Evolutionary conservation across 2,113 vertebrate species (phyloP).

Genomic region (Callaeas wilsoni): DNA sequence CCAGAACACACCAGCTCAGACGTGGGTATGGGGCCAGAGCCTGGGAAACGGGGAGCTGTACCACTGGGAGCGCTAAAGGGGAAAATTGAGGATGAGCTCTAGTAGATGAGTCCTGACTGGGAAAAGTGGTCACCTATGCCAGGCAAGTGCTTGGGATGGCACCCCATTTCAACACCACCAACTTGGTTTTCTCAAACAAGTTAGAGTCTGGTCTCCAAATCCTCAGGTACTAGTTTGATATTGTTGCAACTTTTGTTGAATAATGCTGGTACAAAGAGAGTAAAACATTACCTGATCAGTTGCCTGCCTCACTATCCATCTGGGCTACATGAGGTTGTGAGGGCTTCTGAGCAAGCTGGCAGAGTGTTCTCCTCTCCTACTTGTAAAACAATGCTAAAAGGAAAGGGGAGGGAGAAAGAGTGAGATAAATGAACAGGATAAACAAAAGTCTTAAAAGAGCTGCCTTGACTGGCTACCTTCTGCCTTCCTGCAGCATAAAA

Average conservation of each 20-base stretch:
- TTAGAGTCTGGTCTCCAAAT: neutral
- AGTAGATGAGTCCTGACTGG: accelerated
- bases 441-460: neutral
- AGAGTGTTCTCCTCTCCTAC: neutral
- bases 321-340: neutral
- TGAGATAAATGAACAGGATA: neutral
- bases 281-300: neutral
- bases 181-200: neutral
- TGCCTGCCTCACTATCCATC: neutral
- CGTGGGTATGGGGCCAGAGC: neutral
- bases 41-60: neutral
- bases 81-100: neutral
- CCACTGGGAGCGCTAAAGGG: neutral
- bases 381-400: neutral
- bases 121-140: neutral
- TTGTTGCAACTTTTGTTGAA: neutral
- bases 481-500: neutral
- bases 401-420: accelerated
- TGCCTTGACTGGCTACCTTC: neutral
- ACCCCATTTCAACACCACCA: accelerated
- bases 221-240: neutral
- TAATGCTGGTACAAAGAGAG: neutral
- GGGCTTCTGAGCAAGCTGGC: neutral
- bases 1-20: neutral
- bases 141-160: neutral